phyloP scores from a whole-genome alignment of 2,888 invertebrate species.

The Phragmatobia fuliginosa region DNA sequence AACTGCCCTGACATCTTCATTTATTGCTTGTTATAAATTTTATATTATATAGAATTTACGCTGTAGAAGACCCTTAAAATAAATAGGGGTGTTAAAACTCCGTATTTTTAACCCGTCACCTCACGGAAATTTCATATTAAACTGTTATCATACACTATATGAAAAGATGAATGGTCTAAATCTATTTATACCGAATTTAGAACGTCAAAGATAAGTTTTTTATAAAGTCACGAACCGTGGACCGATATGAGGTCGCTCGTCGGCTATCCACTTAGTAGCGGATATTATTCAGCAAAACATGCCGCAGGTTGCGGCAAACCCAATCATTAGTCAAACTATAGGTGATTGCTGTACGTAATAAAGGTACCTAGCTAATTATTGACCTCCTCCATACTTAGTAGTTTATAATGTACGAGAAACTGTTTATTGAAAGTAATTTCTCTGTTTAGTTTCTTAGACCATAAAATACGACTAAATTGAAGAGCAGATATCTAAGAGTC shows the following conservation, averaged over 20 bases:
- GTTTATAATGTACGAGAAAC: conserved; percentile 11
- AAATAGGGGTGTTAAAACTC: too few species aligned
- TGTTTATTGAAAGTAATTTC: conserved; percentile 1
- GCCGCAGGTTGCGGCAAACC: conserved; percentile 39
- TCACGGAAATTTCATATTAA: too few species aligned
- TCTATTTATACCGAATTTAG: conserved; percentile 44
- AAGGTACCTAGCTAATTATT: conserved; percentile 44
- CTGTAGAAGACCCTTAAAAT: too few species aligned
- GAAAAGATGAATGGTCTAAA: neutral
- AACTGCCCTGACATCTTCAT: too few species aligned
- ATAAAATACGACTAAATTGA: neutral
- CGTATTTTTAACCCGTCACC: too few species aligned
- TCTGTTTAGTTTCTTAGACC: neutral
- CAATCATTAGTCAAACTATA: conserved; percentile 64
- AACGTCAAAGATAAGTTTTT: conserved; percentile 39
- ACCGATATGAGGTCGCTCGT: conserved; percentile 40
- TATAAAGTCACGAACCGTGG: conserved; percentile 45
- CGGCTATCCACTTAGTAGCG: conserved; percentile 78
- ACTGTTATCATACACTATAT: neutral
- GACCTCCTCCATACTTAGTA: conserved; percentile 32
- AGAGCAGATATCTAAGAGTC: neutral
- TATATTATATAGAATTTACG: too few species aligned
- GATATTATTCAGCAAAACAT: conserved; percentile 75
- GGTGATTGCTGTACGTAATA: conserved; percentile 44
- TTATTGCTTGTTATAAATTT: too few species aligned